Percentiles rank a stretch among this genome's conserved stretches.
Evolutionary conservation across 2,797 vertebrate genomes (phyloP).

Genomic region (Argentina silus): DNA sequence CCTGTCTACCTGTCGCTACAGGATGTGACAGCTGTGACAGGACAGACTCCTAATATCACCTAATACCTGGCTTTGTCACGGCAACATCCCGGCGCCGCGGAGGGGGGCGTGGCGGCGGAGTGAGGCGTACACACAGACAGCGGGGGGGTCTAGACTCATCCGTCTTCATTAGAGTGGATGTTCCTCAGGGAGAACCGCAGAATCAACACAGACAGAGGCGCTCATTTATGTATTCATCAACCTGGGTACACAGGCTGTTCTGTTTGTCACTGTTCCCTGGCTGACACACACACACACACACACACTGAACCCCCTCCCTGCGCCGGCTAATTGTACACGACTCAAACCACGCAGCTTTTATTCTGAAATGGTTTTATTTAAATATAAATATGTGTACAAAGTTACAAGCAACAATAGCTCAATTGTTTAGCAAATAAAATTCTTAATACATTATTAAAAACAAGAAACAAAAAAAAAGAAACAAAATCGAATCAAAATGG

Average conservation of each 20-base stretch:
- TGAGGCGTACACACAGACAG: slow-evolving; percentile 63
- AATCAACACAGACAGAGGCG: slow-evolving; percentile 76
- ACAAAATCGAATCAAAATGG: slow-evolving; percentile 55
- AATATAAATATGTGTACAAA: slow-evolving; percentile 92
- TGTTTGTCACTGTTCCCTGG: slow-evolving; percentile 63
- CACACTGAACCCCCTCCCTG: slow-evolving; percentile 20
- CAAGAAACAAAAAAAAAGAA: slow-evolving; percentile 56
- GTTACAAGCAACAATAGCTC: slow-evolving; percentile 85
- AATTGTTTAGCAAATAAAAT: slow-evolving; percentile 81
- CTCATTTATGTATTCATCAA: slow-evolving; percentile 82
- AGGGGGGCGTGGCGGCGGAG: slow-evolving; percentile 57
- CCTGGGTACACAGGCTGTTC: slow-evolving; percentile 66
- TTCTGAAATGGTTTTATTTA: slow-evolving; percentile 87
- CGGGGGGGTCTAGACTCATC: slow-evolving; percentile 71
- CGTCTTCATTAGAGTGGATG: slow-evolving; percentile 78
- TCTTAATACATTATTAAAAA: slow-evolving; percentile 80
- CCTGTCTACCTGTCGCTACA: slow-evolving; percentile 54
- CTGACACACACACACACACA: slow-evolving; percentile 29
- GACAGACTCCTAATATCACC: slow-evolving; percentile 65
- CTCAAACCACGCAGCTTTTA: slow-evolving; percentile 62
- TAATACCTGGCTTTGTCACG: slow-evolving; percentile 73
- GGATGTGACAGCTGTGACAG: slow-evolving; percentile 57
- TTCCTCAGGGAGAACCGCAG: slow-evolving; percentile 68
- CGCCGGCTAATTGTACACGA: slow-evolving; percentile 44
- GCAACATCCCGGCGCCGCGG: slow-evolving; percentile 65